Conservation (phyloP, 35 echinoderm and acorn worm genomes). For the Patiria miniata region DNA sequence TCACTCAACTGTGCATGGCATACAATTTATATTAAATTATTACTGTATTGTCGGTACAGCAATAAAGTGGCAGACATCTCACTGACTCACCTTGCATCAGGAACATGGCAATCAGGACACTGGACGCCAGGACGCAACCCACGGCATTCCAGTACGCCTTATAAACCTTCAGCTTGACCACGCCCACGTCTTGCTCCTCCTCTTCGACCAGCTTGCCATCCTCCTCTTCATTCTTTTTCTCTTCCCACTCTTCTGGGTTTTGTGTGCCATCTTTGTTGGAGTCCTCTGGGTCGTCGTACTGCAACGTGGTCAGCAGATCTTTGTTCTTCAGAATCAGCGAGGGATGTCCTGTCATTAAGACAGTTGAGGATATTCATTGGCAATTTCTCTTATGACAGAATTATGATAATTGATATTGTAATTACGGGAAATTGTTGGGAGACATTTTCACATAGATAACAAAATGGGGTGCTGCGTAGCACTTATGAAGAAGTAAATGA, state of each 20-base stretch:
- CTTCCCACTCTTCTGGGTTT: not conserved
- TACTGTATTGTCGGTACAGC: no score
- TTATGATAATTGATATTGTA: no score
- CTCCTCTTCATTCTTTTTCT: constrained; percentile 23
- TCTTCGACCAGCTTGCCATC: constrained; percentile 77
- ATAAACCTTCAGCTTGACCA: constrained; percentile 88
- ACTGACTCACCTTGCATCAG: constrained; percentile 86
- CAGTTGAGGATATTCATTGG: no score
- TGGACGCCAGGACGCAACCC: constrained; percentile 56
- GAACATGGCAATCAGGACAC: constrained; percentile 74
- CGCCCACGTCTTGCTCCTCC: constrained; percentile 89
- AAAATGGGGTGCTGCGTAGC: no score
- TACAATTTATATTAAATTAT: no score
- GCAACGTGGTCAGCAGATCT: constrained; percentile 33
- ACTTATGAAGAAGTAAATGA: no score
- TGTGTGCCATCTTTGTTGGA: not conserved
- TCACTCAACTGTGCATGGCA: no score
- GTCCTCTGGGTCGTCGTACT: constrained; percentile 31
- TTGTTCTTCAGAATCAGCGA: constrained; percentile 59
- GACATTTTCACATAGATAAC: no score
- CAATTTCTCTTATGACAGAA: no score
- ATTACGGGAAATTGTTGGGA: no score
- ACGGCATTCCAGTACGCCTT: constrained; percentile 94
- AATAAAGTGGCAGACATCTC: no score
- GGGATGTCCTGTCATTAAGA: constrained; percentile 54